Evolutionary conservation across 2,888 invertebrate genomes (phyloP).

Genomic region (Aphodius sticticus): DNA sequence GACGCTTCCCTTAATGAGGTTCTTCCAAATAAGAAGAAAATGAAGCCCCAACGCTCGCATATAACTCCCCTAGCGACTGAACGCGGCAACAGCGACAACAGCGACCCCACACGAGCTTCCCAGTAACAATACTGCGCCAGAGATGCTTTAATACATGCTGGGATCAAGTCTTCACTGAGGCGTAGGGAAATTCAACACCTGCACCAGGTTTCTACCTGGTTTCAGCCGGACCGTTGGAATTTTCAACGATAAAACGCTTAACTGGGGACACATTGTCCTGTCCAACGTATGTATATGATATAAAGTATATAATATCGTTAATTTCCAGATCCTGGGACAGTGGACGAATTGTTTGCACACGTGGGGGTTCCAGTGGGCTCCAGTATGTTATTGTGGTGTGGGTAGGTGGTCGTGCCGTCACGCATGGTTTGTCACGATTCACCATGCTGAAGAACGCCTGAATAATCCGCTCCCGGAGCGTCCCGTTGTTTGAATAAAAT

Average conservation of each 20-base stretch:
- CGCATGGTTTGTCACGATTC: not conserved
- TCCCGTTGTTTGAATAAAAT: not conserved
- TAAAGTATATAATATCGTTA: slow-evolving; percentile 20
- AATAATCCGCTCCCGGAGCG: not conserved
- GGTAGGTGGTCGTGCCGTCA: not conserved
- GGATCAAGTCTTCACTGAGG: slow-evolving; percentile 37
- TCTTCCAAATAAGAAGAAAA: slow-evolving; percentile 41
- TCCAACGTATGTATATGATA: not conserved
- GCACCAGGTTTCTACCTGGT: slow-evolving; percentile 10
- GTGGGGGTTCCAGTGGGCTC: not conserved
- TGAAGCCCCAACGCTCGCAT: slow-evolving; percentile 37
- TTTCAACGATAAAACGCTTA: slow-evolving; percentile 20
- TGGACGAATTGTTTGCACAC: not conserved
- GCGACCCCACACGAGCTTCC: slow-evolving; percentile 16
- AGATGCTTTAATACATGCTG: slow-evolving; percentile 28
- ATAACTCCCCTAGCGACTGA: slow-evolving; percentile 33
- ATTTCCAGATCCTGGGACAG: not conserved
- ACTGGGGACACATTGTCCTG: slow-evolving; percentile 13
- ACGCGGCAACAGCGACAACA: no score
- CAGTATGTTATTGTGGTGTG: not conserved
- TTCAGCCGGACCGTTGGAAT: slow-evolving; percentile 14
- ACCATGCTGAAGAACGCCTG: no score
- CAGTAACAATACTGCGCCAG: slow-evolving; percentile 33
- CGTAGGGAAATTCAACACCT: slow-evolving; percentile 36
- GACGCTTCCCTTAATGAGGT: slow-evolving; percentile 38